These are phyloP conservation scores for Rhizoglyphus robini DNA, from an alignment of 1,140 invertebrate species.

Conservation along the genomic window DNA sequence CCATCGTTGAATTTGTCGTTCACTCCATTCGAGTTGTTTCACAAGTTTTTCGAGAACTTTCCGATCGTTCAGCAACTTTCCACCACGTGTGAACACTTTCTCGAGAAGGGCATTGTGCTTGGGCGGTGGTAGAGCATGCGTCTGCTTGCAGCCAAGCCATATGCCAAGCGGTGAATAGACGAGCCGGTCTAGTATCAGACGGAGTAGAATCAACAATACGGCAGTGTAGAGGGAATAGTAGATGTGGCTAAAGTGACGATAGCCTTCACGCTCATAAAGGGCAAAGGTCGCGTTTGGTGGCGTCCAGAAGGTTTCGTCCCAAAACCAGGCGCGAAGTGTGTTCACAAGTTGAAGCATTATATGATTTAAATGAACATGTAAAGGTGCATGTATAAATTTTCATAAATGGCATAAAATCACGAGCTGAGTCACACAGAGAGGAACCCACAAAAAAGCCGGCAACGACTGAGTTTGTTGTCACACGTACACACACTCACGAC, in stretches of 20 bases:
- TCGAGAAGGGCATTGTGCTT: not conserved
- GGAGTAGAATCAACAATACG: constrained; percentile 52
- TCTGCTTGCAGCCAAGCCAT: not conserved
- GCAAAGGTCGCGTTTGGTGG: constrained; percentile 76
- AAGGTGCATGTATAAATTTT: no score
- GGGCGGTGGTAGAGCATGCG: not conserved
- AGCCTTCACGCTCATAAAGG: constrained; percentile 61
- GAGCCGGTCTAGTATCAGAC: constrained; percentile 55
- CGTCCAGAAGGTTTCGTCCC: constrained; percentile 68
- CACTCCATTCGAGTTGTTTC: constrained; percentile 70
- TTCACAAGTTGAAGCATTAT: not conserved
- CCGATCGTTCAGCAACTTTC: constrained; percentile 26
- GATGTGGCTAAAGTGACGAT: constrained; percentile 65
- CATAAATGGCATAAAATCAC: no score
- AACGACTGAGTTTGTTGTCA: no score
- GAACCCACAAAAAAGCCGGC: no score
- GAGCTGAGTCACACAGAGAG: no score
- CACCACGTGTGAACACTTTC: not conserved
- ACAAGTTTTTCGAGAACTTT: constrained; percentile 48
- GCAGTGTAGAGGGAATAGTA: constrained; percentile 64
- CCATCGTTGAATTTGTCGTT: constrained; percentile 78
- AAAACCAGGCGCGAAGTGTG: constrained; percentile 42
- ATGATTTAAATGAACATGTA: no score
- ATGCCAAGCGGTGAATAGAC: constrained; percentile 17
- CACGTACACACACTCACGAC: no score